Evolutionary conservation across 2,797 vertebrate genomes (phyloP), one percentile per base, ranked within the genome.

Genomic region (Alfaro cultratus): DNA sequence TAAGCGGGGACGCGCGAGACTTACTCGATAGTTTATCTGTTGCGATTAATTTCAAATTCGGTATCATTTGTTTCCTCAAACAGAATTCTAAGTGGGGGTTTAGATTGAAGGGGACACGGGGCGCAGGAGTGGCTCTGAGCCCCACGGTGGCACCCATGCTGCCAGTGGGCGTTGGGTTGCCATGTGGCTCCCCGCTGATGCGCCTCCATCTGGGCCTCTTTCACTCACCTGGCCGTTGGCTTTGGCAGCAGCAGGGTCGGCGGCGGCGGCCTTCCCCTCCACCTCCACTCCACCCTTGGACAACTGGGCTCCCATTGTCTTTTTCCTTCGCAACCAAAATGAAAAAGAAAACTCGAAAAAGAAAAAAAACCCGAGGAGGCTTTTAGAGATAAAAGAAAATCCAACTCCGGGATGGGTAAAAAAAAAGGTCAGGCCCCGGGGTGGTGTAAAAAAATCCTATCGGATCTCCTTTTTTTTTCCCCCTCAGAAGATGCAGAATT

Each of bases 141-240:
- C 75, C 67, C 16, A 9, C 80, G 26, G 34, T 41, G 84, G 72
- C 79, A 75, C 84, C 78, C 86, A 82, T 67, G 86, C 76, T 74
- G 81, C 75, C 77, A 45, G 92, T 88, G 92, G 94, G 93, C 88
- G 91, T 84, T 85, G 83, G 88, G 87, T n/a, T 80, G 91, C 92
- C 93, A 94, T 94, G 94, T 93, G 93, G 85, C 89, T 84, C 84
- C 81, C 77, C 74, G 80, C 73, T 78, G 87, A 73, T 60, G 75
- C 75, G 36, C 71, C 10, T 16, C 76, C 80, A 11, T 60, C 5
- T 70, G 6, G 76, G 75, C 60, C 81, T 7, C 2, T 5, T 62
- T 49, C 12, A 91, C 96, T 94, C 94, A 98, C 97, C 97, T 98
- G 97, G 92, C 97, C 97, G 89, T 97, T 98, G 91, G 96, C 94